phyloP scores from a whole-genome alignment of 1,140 invertebrate genomes.

The Halictus rubicundus region DNA sequence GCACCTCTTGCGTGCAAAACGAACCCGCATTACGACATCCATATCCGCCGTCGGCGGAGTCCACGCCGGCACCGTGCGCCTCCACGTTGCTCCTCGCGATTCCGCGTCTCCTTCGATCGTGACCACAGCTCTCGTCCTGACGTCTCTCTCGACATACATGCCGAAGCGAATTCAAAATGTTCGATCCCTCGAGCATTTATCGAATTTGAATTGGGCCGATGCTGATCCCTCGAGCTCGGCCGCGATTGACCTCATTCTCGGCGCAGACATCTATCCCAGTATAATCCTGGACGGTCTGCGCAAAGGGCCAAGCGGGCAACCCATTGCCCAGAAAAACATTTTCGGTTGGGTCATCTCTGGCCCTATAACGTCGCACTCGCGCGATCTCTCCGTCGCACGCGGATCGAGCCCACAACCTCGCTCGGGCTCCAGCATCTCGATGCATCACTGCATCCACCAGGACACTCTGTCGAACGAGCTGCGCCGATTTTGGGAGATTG shows the following conservation, averaged over 20 bases:
- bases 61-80: too few relatives aligned
- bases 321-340: neutral
- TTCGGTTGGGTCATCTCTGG: conserved; percentile 19
- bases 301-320: neutral
- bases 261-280: neutral
- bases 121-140: too few relatives aligned
- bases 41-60: too few relatives aligned
- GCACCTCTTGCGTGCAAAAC: too few relatives aligned
- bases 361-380: neutral
- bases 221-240: neutral
- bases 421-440: too few relatives aligned
- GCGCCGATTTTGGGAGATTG: conserved; percentile 1
- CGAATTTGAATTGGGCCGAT: neutral
- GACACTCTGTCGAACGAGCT: neutral
- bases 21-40: too few relatives aligned
- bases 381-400: neutral
- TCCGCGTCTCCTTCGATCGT: too few relatives aligned
- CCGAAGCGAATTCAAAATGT: neutral
- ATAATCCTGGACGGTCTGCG: neutral
- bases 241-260: neutral
- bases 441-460: neutral
- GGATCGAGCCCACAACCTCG: too few relatives aligned
- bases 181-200: neutral
- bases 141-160: neutral
- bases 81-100: too few relatives aligned